Conservation (phyloP, 2,797 vertebrate genomes). For the Potorous gilbertii region DNA sequence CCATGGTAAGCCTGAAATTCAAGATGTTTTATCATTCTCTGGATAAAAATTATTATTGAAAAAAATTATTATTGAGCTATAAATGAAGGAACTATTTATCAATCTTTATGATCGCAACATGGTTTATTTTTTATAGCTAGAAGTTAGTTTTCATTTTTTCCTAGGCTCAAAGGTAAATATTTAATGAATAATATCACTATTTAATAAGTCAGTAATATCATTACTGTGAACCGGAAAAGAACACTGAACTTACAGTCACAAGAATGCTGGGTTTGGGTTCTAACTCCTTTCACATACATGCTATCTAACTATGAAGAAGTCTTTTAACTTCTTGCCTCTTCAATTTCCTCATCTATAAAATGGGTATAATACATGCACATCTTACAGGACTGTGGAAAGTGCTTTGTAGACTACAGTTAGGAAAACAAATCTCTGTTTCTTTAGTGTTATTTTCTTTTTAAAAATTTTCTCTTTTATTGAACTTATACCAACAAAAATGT, state of each 20-base stretch:
- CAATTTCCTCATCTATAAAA: background rate
- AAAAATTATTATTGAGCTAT: background rate
- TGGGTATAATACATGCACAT: background rate
- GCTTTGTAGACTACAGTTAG: background rate
- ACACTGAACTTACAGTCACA: background rate
- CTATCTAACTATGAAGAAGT: background rate
- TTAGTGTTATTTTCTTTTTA: conserved; percentile 20
- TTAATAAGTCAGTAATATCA: background rate
- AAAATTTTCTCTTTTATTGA: background rate
- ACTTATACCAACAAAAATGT: background rate
- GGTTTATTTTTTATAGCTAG: background rate
- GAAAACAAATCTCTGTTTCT: conserved; percentile 28
- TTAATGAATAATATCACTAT: background rate
- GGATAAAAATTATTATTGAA: background rate
- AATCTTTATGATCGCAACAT: background rate
- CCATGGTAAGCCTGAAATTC: background rate
- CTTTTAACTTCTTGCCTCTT: background rate
- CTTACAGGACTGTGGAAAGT: background rate
- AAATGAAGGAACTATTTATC: background rate
- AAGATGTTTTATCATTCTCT: background rate
- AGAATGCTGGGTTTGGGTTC: background rate
- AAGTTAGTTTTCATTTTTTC: background rate
- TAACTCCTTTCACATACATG: background rate
- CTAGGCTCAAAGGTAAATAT: background rate
- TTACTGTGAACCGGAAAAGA: background rate